These are phyloP conservation scores for Muscina levida DNA, from an alignment of 2,888 invertebrate species.

Conservation along the genomic window DNA sequence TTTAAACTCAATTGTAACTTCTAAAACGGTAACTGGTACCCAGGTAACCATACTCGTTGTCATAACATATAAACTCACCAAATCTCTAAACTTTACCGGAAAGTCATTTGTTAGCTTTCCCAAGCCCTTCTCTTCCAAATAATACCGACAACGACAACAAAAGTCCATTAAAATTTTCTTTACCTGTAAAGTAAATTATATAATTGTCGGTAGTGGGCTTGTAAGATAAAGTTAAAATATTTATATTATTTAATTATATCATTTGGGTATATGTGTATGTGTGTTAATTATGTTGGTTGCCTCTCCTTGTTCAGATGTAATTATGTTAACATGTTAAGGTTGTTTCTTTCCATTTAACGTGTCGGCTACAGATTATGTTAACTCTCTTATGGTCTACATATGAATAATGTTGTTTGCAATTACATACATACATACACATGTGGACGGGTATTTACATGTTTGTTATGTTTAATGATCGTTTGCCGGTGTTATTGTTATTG, in stretches of 20 bases:
- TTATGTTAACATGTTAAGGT: slow-evolving; percentile 38
- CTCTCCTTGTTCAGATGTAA: slow-evolving; percentile 32
- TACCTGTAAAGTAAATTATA: slow-evolving; percentile 24
- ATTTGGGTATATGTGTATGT: not conserved
- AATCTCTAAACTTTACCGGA: too few species aligned
- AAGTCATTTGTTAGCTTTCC: too few species aligned
- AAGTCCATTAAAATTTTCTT: not conserved
- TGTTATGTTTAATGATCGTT: slow-evolving; percentile 31
- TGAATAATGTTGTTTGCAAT: not conserved
- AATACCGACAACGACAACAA: too few species aligned
- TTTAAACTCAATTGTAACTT: too few species aligned
- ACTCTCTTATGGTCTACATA: too few species aligned
- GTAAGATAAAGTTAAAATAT: slow-evolving; percentile 17
- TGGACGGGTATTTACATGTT: slow-evolving; percentile 14
- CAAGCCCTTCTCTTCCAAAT: too few species aligned
- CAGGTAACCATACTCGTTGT: too few species aligned
- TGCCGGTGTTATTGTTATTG: not conserved
- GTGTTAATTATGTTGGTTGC: not conserved
- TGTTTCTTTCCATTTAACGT: not conserved
- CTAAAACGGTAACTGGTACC: too few species aligned
- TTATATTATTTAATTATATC: slow-evolving; percentile 36
- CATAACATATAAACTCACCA: too few species aligned
- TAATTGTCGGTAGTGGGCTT: slow-evolving; percentile 15
- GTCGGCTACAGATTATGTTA: slow-evolving; percentile 2
- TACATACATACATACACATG: too few species aligned